Evolutionary conservation across 1,140 invertebrate species (phyloP).

Genomic region (Phthorimaea operculella): DNA sequence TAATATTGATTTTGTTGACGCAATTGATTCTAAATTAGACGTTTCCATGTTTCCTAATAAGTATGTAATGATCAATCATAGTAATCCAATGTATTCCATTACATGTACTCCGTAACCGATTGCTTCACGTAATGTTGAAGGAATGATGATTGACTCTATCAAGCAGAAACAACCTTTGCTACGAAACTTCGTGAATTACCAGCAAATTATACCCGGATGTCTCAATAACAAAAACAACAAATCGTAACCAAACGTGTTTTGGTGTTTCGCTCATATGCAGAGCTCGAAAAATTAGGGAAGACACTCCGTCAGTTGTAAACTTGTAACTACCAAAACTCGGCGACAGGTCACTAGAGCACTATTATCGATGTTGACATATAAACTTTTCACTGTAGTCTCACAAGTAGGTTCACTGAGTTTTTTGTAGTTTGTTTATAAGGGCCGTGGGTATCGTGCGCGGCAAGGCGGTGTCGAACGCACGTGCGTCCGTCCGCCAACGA

Average conservation of each 20-base stretch:
- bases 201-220: conserved; percentile 47
- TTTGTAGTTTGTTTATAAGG: conserved; percentile 40
- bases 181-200: conserved; percentile 21
- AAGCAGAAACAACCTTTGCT: not conserved
- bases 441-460: conserved; percentile 18
- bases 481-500: conserved; percentile 33
- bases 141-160: no score
- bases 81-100: conserved; percentile 14
- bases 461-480: conserved; percentile 23
- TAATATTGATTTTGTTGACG: no score
- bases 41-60: no score
- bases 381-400: conserved; percentile 42
- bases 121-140: no score
- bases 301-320: conserved; percentile 24
- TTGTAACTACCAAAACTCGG: conserved; percentile 41
- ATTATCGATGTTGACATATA: conserved; percentile 24
- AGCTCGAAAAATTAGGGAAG: conserved; percentile 33
- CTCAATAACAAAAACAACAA: conserved; percentile 60
- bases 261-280: conserved; percentile 46
- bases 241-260: conserved; percentile 56
- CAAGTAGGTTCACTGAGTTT: conserved; percentile 25
- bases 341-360: conserved; percentile 33
- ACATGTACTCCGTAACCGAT: conserved; percentile 7
- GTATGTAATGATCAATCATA: not conserved
- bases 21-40: no score